Evolutionary conservation across 2,888 invertebrate genomes (phyloP).

Genomic region (Hemistola chrysoprasaria): DNA sequence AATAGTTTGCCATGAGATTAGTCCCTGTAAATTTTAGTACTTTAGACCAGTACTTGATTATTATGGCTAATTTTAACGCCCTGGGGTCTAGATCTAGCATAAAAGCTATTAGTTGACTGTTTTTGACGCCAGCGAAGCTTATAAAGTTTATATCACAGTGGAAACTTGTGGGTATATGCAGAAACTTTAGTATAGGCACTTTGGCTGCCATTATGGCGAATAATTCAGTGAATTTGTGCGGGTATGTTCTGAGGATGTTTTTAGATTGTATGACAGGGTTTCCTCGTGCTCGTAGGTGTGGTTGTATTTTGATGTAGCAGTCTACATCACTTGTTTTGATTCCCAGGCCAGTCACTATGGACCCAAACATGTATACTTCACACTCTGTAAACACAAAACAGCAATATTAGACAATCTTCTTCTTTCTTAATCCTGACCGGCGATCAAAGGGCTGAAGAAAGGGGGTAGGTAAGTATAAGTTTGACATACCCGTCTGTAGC

Average conservation of each 20-base stretch:
- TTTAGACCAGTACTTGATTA: slow-evolving; percentile 90
- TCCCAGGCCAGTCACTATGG: slow-evolving; percentile 86
- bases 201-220: slow-evolving; percentile 85
- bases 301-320: slow-evolving; percentile 79
- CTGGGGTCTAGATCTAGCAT: slow-evolving; percentile 80
- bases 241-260: slow-evolving; percentile 51
- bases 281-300: slow-evolving; percentile 20
- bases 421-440: slow-evolving; percentile 2
- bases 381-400: slow-evolving; percentile 45
- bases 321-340: slow-evolving; percentile 89
- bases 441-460: background rate
- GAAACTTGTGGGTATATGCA: slow-evolving; percentile 81
- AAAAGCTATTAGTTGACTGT: slow-evolving; percentile 84
- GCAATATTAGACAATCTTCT: background rate
- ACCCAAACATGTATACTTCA: slow-evolving; percentile 84
- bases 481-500: too few relatives aligned
- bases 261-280: slow-evolving; percentile 46
- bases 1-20: slow-evolving; percentile 85
- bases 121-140: slow-evolving; percentile 85
- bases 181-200: slow-evolving; percentile 89
- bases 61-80: slow-evolving; percentile 80
- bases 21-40: slow-evolving; percentile 80
- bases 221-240: slow-evolving; percentile 71
- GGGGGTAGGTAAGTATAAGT: too few relatives aligned
- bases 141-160: slow-evolving; percentile 88